Evolutionary conservation across 2,113 vertebrate species (phyloP), one percentile per base, ranked within the genome.

Genomic region (Atrichornis clamosus): DNA sequence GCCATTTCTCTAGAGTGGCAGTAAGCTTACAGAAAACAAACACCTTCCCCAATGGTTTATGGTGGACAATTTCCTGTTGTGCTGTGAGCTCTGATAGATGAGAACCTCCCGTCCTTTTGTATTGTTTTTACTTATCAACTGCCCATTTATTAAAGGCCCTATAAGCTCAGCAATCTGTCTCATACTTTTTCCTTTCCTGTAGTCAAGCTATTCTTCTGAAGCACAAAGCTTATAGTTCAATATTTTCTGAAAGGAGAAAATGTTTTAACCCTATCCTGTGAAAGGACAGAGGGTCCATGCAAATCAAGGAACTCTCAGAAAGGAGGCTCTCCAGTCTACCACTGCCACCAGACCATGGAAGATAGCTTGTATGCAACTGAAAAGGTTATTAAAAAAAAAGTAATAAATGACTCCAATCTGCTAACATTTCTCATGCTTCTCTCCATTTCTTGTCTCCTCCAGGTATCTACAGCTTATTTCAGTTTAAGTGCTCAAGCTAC

Each of bases 81-180:
- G 91, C 87, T 94, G 23, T 62, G 84, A 96, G 90, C 90, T 95
- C 83, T 96, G 95, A 98, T 4, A 93, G 96, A 98, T 96, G 96
- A 97, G 94, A 97, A 97, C 95, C 95, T 94, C 87, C 93, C 28
- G 84, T 93, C 95, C 95, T 93, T 96, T 97, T 93, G 94, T 97
- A 96, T 97, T 96, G 96, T 97, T 97, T 97, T 95, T 77, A 97
- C 91, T 97, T 98, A 98, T 97, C 97, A 97, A 97, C 93, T 85
- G 77, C 53, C 84, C 84, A 86, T 96, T 98, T 98, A 98, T 97
- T 98, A 98, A 97, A 97, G 79, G 82, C 76, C 70, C 94, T 75
- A 77, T 33, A 91, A 96, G 75, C 90, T 91, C 86, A 90, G 95
- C 74, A 94, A 95, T 94, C 97, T 96, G 73, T 86, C 86, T 91